Conservation (phyloP, 2,113 vertebrate species). For the Dipodomys ordii region DNA sequence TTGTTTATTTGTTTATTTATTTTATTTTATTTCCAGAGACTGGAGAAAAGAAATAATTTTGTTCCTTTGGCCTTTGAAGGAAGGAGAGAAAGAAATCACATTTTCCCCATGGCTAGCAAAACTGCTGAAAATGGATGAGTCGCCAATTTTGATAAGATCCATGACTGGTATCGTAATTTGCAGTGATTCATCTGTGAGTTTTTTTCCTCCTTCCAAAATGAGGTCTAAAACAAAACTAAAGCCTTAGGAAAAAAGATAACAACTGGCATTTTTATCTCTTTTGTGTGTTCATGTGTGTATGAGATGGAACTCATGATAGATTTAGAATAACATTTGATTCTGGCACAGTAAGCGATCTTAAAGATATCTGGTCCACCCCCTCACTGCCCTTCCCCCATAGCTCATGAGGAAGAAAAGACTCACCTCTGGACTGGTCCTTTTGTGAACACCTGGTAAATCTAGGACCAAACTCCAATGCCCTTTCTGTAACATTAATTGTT, state of each 20-base stretch:
- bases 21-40: not conserved
- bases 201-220: conserved; percentile 69
- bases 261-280: conserved; percentile 65
- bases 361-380: conserved; percentile 44
- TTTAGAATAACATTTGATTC: conserved; percentile 59
- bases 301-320: conserved; percentile 55
- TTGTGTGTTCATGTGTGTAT: conserved; percentile 49
- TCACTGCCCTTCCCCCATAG: not conserved
- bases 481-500: not conserved
- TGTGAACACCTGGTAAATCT: not conserved
- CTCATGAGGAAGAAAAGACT: not conserved
- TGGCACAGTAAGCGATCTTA: conserved; percentile 41
- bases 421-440: not conserved
- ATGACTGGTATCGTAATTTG: conserved; percentile 70
- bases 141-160: conserved; percentile 75
- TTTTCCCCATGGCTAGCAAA: conserved; percentile 70
- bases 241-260: conserved; percentile 67
- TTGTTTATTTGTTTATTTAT: not conserved
- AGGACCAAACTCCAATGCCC: not conserved
- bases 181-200: conserved; percentile 77
- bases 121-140: conserved; percentile 74
- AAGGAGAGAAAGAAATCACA: conserved; percentile 38
- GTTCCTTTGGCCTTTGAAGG: conserved; percentile 60
- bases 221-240: conserved; percentile 78
- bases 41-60: conserved; percentile 40